Conservation (phyloP, 2,113 vertebrate genomes). For the Opisthocomus hoazin region DNA sequence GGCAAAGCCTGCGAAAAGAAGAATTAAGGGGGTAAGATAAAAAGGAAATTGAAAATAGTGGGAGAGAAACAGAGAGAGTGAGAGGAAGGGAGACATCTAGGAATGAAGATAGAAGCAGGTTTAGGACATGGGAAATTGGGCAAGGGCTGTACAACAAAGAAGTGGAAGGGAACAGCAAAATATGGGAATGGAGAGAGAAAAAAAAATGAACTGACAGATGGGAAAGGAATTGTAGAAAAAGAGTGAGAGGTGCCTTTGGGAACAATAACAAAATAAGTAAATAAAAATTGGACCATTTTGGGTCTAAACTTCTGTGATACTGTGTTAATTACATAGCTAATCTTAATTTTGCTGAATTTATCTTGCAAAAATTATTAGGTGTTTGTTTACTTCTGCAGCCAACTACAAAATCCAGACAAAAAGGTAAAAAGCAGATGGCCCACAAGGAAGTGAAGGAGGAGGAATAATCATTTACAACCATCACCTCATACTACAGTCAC, state of each 20-base stretch:
- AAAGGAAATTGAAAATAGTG: background rate
- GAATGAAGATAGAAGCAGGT: background rate
- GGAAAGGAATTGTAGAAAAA: background rate
- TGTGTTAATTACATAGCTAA: background rate
- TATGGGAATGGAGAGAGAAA: background rate
- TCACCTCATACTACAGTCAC: background rate
- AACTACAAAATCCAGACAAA: background rate
- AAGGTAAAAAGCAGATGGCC: background rate
- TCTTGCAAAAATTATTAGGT: background rate
- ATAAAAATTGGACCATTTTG: background rate
- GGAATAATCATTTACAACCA: background rate
- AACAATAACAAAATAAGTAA: background rate
- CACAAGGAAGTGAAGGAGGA: background rate
- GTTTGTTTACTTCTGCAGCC: background rate
- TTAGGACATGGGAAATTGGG: background rate
- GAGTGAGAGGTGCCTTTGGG: background rate
- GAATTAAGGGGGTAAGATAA: background rate
- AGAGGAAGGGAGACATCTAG: background rate
- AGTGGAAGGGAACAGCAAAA: background rate
- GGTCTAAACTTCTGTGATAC: background rate
- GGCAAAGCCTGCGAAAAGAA: background rate
- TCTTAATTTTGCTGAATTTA: background rate
- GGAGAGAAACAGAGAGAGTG: no score
- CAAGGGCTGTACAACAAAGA: background rate
- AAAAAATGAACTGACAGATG: fast-evolving